These are phyloP conservation scores for Sarcophaga rosellei DNA, from an alignment of 2,888 invertebrate species.

Conservation along the genomic window DNA sequence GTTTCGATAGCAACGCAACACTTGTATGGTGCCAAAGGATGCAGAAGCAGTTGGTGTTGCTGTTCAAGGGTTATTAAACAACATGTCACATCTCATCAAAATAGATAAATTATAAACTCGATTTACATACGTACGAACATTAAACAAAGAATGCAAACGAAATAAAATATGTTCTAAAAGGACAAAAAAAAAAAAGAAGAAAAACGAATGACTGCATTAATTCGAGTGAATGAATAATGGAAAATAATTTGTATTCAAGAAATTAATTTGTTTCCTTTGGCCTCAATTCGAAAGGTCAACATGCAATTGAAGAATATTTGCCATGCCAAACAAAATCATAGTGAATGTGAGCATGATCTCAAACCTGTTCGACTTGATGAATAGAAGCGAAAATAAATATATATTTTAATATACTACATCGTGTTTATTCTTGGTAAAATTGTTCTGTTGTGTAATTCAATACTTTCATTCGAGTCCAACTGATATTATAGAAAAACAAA, in stretches of 20 bases:
- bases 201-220: background rate
- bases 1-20: background rate
- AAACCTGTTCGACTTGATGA: too few relatives aligned
- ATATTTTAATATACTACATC: too few relatives aligned
- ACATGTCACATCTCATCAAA: slow-evolving; percentile 50
- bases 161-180: too few relatives aligned
- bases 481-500: too few relatives aligned
- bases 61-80: slow-evolving; percentile 61
- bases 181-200: too few relatives aligned
- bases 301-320: background rate
- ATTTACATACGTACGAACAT: slow-evolving; percentile 1
- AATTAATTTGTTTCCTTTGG: background rate
- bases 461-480: too few relatives aligned
- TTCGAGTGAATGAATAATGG: background rate
- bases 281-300: slow-evolving; percentile 1
- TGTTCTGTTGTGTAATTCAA: too few relatives aligned
- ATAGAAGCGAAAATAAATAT: too few relatives aligned
- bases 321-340: too few relatives aligned
- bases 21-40: background rate
- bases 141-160: too few relatives aligned
- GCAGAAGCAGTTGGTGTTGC: background rate
- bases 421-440: too few relatives aligned
- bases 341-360: too few relatives aligned
- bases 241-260: background rate
- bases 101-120: slow-evolving; percentile 46